Evolutionary conservation across 64 coral and sea anemone genomes (phyloP).

Genomic region (Stylophora pistillata): DNA sequence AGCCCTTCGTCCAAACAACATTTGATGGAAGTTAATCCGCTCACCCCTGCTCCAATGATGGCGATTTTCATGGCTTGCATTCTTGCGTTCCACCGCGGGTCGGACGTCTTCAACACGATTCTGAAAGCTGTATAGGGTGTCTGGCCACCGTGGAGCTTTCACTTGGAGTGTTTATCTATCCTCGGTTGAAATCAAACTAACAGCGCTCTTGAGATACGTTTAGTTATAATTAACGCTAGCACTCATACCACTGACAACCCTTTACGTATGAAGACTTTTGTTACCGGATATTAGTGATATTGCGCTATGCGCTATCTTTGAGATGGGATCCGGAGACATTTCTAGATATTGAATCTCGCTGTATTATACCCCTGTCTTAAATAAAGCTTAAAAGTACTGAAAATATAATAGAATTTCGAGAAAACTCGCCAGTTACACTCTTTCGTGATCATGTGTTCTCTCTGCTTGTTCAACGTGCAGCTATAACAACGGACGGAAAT

Average conservation of each 20-base stretch:
- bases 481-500: background rate
- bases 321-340: conserved; percentile 10
- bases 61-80: conserved; percentile 50
- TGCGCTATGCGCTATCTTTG: background rate
- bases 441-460: background rate
- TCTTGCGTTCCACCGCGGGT: background rate
- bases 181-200: conserved; percentile 40
- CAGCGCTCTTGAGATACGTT: conserved; percentile 28
- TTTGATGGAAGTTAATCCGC: conserved; percentile 78
- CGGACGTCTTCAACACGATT: background rate
- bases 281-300: background rate
- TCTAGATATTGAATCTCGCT: conserved; percentile 8
- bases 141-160: background rate
- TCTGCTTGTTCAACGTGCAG: background rate
- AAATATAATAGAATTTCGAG: conserved; percentile 27
- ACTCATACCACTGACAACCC: background rate
- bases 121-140: background rate
- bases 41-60: conserved; percentile 74
- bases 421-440: background rate
- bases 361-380: background rate
- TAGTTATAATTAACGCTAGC: conserved; percentile 19
- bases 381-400: background rate
- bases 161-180: conserved; percentile 8
- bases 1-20: conserved; percentile 82
- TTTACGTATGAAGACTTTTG: background rate